Conservation (phyloP, 2,113 vertebrate species). For the Melanotaenia duboulayi region DNA sequence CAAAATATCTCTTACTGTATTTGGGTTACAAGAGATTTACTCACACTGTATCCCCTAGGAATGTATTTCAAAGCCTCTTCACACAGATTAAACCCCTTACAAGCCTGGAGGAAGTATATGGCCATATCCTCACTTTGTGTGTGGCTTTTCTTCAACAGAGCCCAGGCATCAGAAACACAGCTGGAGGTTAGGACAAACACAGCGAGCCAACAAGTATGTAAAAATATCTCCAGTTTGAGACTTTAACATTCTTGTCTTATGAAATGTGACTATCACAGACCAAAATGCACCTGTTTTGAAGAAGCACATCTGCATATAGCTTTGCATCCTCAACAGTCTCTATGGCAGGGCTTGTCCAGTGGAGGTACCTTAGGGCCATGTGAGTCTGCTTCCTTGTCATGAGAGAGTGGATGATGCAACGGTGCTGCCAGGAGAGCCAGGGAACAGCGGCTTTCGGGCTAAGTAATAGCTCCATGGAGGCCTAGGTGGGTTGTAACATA, state of each 20-base stretch:
- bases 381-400: conserved; percentile 50
- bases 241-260: neutral
- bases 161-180: conserved; percentile 53
- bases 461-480: conserved; percentile 62
- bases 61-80: conserved; percentile 36
- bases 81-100: conserved; percentile 40
- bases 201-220: neutral
- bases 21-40: conserved; percentile 23
- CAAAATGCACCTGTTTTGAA: conserved; percentile 64
- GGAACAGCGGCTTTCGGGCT: conserved; percentile 55
- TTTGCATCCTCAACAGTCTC: conserved; percentile 55
- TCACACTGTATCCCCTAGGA: conserved; percentile 42
- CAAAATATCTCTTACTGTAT: neutral
- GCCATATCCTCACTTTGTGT: conserved; percentile 32
- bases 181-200: conserved; percentile 35
- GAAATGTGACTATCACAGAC: neutral
- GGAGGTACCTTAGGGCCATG: conserved; percentile 62
- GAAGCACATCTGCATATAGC: conserved; percentile 57
- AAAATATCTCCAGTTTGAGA: neutral
- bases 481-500: conserved; percentile 33
- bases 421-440: conserved; percentile 62
- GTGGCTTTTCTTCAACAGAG: conserved; percentile 53
- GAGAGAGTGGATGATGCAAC: conserved; percentile 59
- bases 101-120: conserved; percentile 43
- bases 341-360: conserved; percentile 49